These are phyloP conservation scores for Boloria euphrosyne DNA, from an alignment of 2,888 invertebrate genomes.

Conservation along the genomic window DNA sequence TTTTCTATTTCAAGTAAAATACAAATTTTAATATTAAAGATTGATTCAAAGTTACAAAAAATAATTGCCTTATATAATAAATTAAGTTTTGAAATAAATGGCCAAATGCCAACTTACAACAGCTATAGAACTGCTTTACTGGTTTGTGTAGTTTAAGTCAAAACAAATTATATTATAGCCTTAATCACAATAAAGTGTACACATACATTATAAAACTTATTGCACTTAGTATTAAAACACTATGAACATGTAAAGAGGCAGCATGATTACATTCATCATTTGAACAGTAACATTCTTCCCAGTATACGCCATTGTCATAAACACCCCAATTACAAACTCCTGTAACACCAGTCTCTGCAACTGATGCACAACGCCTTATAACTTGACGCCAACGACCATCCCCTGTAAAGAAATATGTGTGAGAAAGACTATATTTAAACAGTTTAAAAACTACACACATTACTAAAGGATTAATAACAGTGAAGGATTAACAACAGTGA, in stretches of 20 bases:
- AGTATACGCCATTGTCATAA: conserved; percentile 96
- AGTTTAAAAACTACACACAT: too few relatives aligned
- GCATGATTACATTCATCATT: conserved; percentile 92
- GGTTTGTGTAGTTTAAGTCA: not conserved
- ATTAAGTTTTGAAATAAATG: too few relatives aligned
- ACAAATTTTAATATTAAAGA: too few relatives aligned
- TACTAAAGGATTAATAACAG: too few relatives aligned
- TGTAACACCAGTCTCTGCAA: conserved; percentile 94
- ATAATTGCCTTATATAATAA: too few relatives aligned
- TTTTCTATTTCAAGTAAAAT: too few relatives aligned
- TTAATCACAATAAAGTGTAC: conserved; percentile 15
- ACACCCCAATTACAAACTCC: conserved; percentile 99
- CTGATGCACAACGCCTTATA: conserved; percentile 93
- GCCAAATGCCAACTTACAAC: too few relatives aligned
- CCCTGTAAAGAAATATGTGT: conserved; percentile 83
- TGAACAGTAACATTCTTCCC: conserved; percentile 98
- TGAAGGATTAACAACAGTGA: too few relatives aligned
- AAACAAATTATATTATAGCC: not conserved
- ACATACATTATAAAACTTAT: conserved; percentile 32
- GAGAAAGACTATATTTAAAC: not conserved
- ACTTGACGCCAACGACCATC: conserved; percentile 97
- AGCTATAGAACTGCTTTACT: too few relatives aligned
- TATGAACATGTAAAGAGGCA: conserved; percentile 49
- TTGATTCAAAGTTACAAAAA: too few relatives aligned
- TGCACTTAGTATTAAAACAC: conserved; percentile 47